Conservation (phyloP, 64 coral and sea anemone genomes). For the Montipora efflorescens region DNA sequence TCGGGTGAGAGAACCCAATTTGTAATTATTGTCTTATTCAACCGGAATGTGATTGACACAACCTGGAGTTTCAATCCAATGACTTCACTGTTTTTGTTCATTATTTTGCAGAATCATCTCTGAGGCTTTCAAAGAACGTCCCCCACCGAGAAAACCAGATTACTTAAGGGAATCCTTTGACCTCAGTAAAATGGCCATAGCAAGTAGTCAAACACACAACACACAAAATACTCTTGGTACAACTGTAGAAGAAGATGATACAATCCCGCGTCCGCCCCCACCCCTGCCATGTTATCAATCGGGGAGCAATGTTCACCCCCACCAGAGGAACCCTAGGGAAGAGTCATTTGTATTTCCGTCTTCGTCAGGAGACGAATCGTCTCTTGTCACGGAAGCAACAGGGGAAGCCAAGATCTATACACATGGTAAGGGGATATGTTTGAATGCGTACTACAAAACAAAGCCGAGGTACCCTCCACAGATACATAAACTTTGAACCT, state of each 20-base stretch:
- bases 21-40: too few species aligned
- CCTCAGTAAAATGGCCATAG: constrained; percentile 42
- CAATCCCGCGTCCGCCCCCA: constrained; percentile 65
- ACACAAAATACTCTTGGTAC: neutral
- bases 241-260: constrained; percentile 8
- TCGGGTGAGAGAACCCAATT: too few species aligned
- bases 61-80: too few species aligned
- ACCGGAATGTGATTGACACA: too few species aligned
- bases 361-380: constrained; percentile 64
- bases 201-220: neutral
- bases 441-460: neutral
- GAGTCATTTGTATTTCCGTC: constrained; percentile 75
- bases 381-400: neutral
- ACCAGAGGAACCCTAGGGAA: constrained; percentile 46
- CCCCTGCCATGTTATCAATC: constrained; percentile 60
- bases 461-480: too few species aligned
- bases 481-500: too few species aligned
- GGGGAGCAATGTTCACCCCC: constrained; percentile 36
- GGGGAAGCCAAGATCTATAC: neutral
- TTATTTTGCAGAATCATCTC: constrained; percentile 1
- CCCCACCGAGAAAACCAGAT: constrained; percentile 81
- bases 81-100: neutral
- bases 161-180: constrained; percentile 93
- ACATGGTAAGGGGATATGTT: neutral
- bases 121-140: constrained; percentile 73